Base-by-base conservation (phyloP, 2,113 vertebrate genomes). In the Podiceps cristatus region DNA sequence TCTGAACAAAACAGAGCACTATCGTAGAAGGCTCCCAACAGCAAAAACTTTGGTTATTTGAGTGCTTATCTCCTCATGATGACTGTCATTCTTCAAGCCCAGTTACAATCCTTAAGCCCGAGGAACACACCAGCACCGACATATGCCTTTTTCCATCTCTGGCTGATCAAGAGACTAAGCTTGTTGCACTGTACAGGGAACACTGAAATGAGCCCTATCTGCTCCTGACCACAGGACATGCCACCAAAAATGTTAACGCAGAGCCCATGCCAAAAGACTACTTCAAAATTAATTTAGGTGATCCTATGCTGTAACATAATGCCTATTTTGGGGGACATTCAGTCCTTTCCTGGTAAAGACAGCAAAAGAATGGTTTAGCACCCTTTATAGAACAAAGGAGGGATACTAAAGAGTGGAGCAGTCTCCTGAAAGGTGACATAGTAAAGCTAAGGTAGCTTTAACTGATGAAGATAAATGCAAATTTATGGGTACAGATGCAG, bases 211-310 rank as follows among this genome's bases (percentile, higher is more conserved):
- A 40, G 33, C 22, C 40, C 47, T 49, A 28, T 33, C 69, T 72
- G 44, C 44, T 88, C 74, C 45, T 25, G 18, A 77, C 5, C 44
- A 53, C 35, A 64, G 42, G 42, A 68, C 19, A 13, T 9, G 45
- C 8, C 42, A 88, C 11, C 50, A 80, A 76, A 77, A 56, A 50
- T 0, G 0, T 18, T 50, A 81, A 40, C 0, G 6, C 4, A 28
- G 24, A 68, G 15, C 17, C 18, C 22, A 49, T 1, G 1, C 22
- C 28, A 58, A 49, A 84, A 77, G 24, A 59, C 45, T 62, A 73
- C 7, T 67, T 28, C 19, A 52, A 73, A 92, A 42, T 45, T 1
- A 82, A 72, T 29, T 67, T 2, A 74, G 22, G 15, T n/a, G 11
- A 80, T 18, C 8, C 15, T 35, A 68, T 7, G 20, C 31, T 18